Conservation (phyloP, 2,113 vertebrate genomes). For the Microcebus jonahi region DNA sequence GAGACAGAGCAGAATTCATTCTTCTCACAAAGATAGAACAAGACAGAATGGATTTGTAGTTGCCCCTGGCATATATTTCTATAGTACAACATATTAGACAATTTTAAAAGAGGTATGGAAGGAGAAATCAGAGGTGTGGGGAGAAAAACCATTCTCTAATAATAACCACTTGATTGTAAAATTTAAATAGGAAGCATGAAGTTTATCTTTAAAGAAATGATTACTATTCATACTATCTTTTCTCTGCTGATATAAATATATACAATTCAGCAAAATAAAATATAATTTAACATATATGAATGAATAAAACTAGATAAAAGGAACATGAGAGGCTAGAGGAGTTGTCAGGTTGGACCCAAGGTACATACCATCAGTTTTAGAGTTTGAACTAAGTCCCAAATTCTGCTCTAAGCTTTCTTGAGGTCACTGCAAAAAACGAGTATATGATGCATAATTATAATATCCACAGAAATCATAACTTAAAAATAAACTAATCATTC, state of each 20-base stretch:
- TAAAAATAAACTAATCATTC: neutral
- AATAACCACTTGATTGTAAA: neutral
- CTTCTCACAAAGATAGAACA: constrained; percentile 69
- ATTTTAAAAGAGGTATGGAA: constrained; percentile 38
- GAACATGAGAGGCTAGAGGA: fast-evolving
- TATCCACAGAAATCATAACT: neutral
- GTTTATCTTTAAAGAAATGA: constrained; percentile 6
- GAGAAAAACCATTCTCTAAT: neutral
- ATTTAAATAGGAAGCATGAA: neutral
- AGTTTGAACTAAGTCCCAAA: neutral
- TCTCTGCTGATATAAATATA: neutral
- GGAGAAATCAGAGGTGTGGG: neutral
- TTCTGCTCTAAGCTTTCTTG: neutral
- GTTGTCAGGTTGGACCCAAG: neutral
- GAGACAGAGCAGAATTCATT: constrained; percentile 48
- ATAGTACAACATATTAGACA: constrained; percentile 7
- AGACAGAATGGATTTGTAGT: constrained; percentile 54
- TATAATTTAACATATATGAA: neutral
- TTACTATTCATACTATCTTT: neutral
- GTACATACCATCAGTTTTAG: neutral
- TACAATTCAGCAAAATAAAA: neutral
- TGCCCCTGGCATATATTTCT: constrained; percentile 28
- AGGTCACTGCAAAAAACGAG: neutral
- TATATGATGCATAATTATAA: neutral
- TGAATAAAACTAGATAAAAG: neutral